Evolutionary conservation across 2,113 vertebrate species (phyloP).

Genomic region (Planiliza haematocheilus): DNA sequence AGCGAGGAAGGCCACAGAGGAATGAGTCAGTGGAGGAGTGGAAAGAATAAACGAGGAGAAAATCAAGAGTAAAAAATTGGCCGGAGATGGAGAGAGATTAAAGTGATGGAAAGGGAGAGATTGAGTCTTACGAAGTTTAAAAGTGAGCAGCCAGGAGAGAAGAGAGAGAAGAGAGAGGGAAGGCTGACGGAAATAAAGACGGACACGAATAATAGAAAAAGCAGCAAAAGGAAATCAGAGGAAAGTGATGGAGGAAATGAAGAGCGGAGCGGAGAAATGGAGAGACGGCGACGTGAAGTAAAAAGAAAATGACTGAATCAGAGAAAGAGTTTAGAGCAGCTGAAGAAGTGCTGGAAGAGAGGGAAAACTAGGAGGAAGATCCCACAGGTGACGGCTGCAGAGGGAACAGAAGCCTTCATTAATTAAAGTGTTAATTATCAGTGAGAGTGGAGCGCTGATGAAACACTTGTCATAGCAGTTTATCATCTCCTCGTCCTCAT

Average conservation of each 20-base stretch:
- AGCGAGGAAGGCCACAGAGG: background rate
- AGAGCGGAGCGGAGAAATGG: background rate
- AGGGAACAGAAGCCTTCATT: conserved; percentile 10
- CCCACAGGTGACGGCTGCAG: conserved; percentile 19
- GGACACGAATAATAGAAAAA: background rate
- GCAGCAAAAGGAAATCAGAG: background rate
- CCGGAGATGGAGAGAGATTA: no score
- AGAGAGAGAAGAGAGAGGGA: no score
- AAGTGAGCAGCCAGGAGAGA: background rate
- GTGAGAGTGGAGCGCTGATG: conserved; percentile 26
- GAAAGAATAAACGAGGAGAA: background rate
- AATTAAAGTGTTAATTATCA: conserved; percentile 37
- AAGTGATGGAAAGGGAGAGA: background rate
- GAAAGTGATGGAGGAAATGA: background rate
- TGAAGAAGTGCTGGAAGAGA: background rate
- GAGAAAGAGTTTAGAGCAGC: background rate
- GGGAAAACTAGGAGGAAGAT: background rate
- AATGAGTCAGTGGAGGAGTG: background rate
- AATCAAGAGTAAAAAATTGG: no score
- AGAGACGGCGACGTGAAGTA: background rate
- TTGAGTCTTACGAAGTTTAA: background rate
- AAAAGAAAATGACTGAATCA: no score
- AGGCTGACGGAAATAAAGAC: conserved; percentile 16
- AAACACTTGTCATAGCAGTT: conserved; percentile 5
- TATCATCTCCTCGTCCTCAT: conserved; percentile 1